These are phyloP conservation scores for Diachasma alloeum DNA, from an alignment of 1,140 invertebrate genomes.

Conservation along the genomic window DNA sequence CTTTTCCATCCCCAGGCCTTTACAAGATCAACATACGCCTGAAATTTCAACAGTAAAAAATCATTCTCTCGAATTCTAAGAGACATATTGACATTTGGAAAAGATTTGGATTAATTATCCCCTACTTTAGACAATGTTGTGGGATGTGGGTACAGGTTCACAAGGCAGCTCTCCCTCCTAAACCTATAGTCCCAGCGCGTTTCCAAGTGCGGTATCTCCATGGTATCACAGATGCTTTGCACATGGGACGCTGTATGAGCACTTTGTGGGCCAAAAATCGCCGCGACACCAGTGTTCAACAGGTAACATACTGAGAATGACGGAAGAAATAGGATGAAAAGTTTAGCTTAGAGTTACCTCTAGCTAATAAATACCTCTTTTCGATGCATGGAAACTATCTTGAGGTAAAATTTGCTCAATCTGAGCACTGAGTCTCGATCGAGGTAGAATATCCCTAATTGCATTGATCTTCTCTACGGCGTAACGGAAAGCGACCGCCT, in stretches of 20 bases:
- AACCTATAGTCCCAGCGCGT: conserved; percentile 91
- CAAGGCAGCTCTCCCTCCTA: conserved; percentile 87
- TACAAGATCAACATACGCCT: conserved; percentile 92
- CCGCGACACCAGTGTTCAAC: conserved; percentile 85
- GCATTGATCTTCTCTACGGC: conserved; percentile 90
- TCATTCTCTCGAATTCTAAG: too few species aligned
- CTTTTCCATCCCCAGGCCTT: conserved; percentile 90
- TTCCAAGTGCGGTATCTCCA: conserved; percentile 95
- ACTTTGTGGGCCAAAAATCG: conserved; percentile 93
- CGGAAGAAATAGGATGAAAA: not conserved
- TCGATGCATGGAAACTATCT: conserved; percentile 91
- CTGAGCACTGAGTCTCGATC: conserved; percentile 83
- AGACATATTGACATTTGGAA: too few species aligned
- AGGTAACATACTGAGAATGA: conserved; percentile 84
- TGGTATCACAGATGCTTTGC: conserved; percentile 94
- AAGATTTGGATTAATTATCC: too few species aligned
- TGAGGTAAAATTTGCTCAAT: conserved; percentile 88
- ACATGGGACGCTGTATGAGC: conserved; percentile 90
- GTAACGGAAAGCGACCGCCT: conserved; percentile 89
- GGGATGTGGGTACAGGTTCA: conserved; percentile 94
- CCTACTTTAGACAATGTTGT: conserved; percentile 84
- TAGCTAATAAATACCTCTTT: conserved; percentile 86
- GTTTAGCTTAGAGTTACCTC: too few species aligned
- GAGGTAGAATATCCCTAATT: conserved; percentile 80
- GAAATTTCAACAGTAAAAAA: too few species aligned